Evolutionary conservation across 2,797 vertebrate species (phyloP).

Genomic region (Notamacropus eugenii): DNA sequence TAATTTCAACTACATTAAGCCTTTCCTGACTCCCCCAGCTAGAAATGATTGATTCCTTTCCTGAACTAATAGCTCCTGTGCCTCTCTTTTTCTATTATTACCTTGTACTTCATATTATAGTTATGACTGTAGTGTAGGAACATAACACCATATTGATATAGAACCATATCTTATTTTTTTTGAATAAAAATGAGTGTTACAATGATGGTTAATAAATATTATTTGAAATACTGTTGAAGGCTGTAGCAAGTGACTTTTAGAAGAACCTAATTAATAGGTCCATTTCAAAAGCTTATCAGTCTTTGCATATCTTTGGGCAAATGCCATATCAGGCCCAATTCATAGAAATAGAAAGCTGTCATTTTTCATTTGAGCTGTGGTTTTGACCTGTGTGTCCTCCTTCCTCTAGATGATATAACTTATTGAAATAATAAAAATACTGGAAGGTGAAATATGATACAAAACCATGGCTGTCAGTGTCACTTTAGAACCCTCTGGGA

Average conservation of each 20-base stretch:
- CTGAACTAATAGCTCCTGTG: background rate
- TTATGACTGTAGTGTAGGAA: background rate
- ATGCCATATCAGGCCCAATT: background rate
- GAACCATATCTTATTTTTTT: background rate
- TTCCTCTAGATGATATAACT: constrained; percentile 49
- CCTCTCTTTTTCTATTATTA: background rate
- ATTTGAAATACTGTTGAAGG: background rate
- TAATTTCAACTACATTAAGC: background rate
- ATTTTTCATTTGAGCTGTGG: constrained; percentile 58
- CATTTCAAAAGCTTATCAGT: constrained; percentile 19
- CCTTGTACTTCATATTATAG: background rate
- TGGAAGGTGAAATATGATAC: constrained; percentile 62
- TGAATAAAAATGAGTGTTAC: background rate
- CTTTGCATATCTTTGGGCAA: constrained; percentile 43
- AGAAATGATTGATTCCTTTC: background rate
- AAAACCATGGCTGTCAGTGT: constrained; percentile 44
- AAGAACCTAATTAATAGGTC: constrained; percentile 1
- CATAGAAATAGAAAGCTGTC: constrained; percentile 57
- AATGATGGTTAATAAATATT: background rate
- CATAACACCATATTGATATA: background rate
- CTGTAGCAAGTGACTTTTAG: background rate
- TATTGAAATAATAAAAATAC: constrained; percentile 67
- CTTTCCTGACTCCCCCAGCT: background rate
- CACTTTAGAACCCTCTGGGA: constrained; percentile 52
- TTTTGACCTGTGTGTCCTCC: constrained; percentile 41